Conservation (phyloP, 2,797 vertebrate genomes). For the Spinibarbus caldwelli region DNA sequence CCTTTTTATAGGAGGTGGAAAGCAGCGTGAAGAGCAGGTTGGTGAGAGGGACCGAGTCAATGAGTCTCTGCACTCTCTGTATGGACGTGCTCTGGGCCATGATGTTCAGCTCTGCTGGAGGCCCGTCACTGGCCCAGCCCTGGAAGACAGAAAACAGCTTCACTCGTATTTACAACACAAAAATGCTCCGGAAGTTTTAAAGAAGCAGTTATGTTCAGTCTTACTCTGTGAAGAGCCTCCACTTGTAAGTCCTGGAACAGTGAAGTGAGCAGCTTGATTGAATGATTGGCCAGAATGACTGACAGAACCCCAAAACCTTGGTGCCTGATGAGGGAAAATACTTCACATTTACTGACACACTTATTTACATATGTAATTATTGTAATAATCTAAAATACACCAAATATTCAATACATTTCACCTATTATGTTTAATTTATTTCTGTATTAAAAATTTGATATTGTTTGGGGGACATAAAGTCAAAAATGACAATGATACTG, state of each 20-base stretch:
- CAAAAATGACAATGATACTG: background rate
- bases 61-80: conserved; percentile 95
- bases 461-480: background rate
- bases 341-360: background rate
- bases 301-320: conserved; percentile 97
- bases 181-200: background rate
- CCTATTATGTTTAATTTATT: background rate
- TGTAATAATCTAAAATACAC: background rate
- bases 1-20: conserved; percentile 98
- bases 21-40: conserved; percentile 94
- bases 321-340: conserved; percentile 76
- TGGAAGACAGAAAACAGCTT: conserved; percentile 59
- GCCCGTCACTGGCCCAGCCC: conserved; percentile 92
- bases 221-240: conserved; percentile 93
- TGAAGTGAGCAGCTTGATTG: conserved; percentile 92
- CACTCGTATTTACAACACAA: background rate
- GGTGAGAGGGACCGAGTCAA: conserved; percentile 95
- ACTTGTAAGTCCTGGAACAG: conserved; percentile 98
- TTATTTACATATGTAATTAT: background rate
- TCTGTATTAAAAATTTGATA: background rate
- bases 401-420: background rate
- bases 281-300: conserved; percentile 94
- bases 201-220: background rate
- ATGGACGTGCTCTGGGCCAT: conserved; percentile 98
- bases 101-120: conserved; percentile 92